Conservation (phyloP, 2,113 vertebrate species). For the Aplodontia rufa region DNA sequence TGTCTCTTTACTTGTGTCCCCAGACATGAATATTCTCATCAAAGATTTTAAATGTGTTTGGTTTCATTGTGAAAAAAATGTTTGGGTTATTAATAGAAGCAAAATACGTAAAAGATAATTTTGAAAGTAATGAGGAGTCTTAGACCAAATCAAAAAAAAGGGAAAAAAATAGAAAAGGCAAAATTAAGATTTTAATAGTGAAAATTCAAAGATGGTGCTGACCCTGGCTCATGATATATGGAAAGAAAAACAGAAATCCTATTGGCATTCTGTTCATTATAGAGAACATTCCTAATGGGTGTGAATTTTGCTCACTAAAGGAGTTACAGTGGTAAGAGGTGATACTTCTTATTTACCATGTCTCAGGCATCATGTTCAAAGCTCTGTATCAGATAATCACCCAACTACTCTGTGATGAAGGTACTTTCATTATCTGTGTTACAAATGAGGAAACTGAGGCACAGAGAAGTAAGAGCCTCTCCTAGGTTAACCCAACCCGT, state of each 20-base stretch:
- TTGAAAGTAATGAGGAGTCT: not conserved
- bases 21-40: not conserved
- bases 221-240: not conserved
- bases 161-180: not conserved
- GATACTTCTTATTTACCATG: not conserved
- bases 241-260: not conserved
- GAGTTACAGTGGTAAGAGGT: not conserved
- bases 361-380: not conserved
- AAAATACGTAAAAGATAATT: not conserved
- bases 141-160: not conserved
- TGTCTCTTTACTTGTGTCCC: not conserved
- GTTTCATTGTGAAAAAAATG: slow-evolving; percentile 30
- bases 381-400: not conserved
- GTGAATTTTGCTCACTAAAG: not conserved
- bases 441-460: not conserved
- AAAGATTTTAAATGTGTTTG: not conserved
- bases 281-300: not conserved
- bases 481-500: not conserved
- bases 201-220: not conserved
- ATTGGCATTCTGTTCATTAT: not conserved
- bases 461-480: not conserved
- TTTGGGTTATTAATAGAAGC: not conserved
- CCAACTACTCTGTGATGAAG: not conserved
- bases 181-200: not conserved
- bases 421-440: not conserved